Evolutionary conservation across 2,888 invertebrate genomes (phyloP).

Genomic region (Orthonychiurus folsomi): DNA sequence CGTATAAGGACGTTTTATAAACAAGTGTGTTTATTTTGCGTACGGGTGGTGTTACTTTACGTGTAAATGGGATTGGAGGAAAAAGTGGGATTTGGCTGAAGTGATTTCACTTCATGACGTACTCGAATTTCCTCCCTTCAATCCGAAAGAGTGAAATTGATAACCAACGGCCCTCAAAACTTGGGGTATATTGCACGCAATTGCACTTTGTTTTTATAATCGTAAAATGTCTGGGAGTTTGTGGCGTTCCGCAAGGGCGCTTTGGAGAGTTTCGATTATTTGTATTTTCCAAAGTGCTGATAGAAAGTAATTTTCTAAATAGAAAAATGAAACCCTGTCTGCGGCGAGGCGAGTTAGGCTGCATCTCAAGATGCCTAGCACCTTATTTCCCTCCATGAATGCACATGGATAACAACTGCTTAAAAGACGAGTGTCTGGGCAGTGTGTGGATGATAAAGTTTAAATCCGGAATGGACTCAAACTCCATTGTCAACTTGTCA

Average conservation of each 20-base stretch:
- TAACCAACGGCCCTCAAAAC: neutral
- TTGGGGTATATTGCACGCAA: neutral
- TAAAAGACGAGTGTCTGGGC: no score
- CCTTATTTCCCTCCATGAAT: no score
- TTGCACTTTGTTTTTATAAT: neutral
- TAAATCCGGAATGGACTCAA: no score
- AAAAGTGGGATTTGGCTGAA: neutral
- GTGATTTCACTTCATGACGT: neutral
- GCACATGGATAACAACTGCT: no score
- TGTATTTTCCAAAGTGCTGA: neutral
- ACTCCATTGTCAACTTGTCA: constrained; percentile 1
- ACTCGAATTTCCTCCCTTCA: neutral
- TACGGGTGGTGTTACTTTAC: no score
- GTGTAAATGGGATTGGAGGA: neutral
- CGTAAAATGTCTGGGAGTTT: neutral
- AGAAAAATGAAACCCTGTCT: neutral
- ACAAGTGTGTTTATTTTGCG: no score
- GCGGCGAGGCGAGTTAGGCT: neutral
- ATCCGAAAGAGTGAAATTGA: neutral
- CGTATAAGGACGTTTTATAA: no score
- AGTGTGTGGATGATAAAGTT: no score
- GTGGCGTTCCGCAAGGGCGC: no score
- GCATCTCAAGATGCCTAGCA: no score
- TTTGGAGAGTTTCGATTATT: no score
- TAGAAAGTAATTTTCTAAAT: neutral